Evolutionary conservation across 2,113 vertebrate species (phyloP).

Genomic region (Myotis davidii): DNA sequence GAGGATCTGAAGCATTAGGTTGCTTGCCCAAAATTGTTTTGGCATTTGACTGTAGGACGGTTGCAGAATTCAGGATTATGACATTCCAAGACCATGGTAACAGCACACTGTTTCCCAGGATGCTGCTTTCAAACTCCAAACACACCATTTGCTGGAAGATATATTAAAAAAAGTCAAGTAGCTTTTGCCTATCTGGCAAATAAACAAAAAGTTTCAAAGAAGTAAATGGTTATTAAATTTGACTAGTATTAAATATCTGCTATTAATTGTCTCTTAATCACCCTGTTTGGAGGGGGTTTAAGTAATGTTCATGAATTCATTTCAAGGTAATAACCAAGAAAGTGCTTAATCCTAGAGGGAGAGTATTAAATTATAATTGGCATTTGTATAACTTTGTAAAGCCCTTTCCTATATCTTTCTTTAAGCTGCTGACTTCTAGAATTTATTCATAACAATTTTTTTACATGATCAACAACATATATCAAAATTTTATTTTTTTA

Average conservation of each 20-base stretch:
- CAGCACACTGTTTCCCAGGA: slow-evolving; percentile 56
- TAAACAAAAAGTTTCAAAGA: slow-evolving; percentile 61
- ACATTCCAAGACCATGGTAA: slow-evolving; percentile 73
- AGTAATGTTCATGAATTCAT: slow-evolving; percentile 64
- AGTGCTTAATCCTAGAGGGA: slow-evolving; percentile 45
- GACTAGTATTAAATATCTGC: slow-evolving; percentile 64
- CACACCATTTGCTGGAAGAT: slow-evolving; percentile 60
- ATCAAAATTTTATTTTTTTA: not conserved
- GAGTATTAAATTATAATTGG: slow-evolving; percentile 57
- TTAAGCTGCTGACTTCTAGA: slow-evolving; percentile 48
- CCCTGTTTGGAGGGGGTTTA: slow-evolving; percentile 53
- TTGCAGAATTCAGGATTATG: slow-evolving; percentile 68
- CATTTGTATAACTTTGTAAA: slow-evolving; percentile 53
- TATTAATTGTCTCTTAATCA: slow-evolving; percentile 70
- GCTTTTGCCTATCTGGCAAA: slow-evolving; percentile 63
- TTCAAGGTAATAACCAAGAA: slow-evolving; percentile 57
- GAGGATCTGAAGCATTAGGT: slow-evolving; percentile 59
- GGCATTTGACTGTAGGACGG: slow-evolving; percentile 47
- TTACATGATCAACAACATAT: not conserved
- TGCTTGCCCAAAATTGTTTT: slow-evolving; percentile 64
- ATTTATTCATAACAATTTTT: slow-evolving; percentile 13
- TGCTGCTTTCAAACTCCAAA: slow-evolving; percentile 52
- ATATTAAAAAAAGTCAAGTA: not conserved
- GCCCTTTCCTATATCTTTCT: not conserved
- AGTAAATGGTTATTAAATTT: slow-evolving; percentile 67